Percentiles rank a stretch among this genome's conserved stretches.
Conservation (phyloP, 1,140 invertebrate species). For the Agraylea sexmaculata region DNA sequence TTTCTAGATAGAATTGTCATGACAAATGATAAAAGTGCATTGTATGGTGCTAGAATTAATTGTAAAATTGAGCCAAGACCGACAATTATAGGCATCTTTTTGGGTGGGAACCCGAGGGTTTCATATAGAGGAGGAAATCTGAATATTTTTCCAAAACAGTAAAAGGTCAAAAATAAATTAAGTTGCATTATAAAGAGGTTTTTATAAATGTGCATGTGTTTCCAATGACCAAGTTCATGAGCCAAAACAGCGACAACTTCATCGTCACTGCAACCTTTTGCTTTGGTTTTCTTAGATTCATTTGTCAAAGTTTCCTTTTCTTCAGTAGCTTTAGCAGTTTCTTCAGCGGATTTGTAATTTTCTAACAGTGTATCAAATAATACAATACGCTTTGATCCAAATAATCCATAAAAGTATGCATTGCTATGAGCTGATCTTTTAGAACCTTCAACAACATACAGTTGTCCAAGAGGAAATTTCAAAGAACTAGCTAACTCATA, state of each 20-base stretch:
- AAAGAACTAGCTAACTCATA: slow-evolving; percentile 79
- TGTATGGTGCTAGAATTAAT: slow-evolving; percentile 87
- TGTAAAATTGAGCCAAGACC: slow-evolving; percentile 86
- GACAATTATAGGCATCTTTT: slow-evolving; percentile 75
- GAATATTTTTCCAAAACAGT: slow-evolving; percentile 77
- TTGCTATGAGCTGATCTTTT: slow-evolving; percentile 94
- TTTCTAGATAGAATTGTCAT: slow-evolving; percentile 55
- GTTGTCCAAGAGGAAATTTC: slow-evolving; percentile 86
- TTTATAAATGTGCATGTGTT: slow-evolving; percentile 80
- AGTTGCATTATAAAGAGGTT: slow-evolving; percentile 75
- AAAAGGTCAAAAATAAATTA: slow-evolving; percentile 66
- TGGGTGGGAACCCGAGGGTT: slow-evolving; percentile 75
- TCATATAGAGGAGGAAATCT: slow-evolving; percentile 66
- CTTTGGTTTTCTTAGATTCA: slow-evolving; percentile 21
- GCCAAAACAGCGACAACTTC: slow-evolving; percentile 92
- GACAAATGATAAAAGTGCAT: slow-evolving; percentile 66
- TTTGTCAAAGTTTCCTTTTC: slow-evolving; percentile 23
- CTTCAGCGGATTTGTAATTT: slow-evolving; percentile 50
- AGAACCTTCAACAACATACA: slow-evolving; percentile 96
- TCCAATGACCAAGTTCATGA: slow-evolving; percentile 98
- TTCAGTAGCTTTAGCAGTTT: slow-evolving; percentile 24
- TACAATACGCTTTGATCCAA: slow-evolving; percentile 97
- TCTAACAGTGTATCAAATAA: slow-evolving; percentile 88
- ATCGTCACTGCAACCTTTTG: slow-evolving; percentile 75
- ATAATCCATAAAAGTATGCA: slow-evolving; percentile 97